Evolutionary conservation across 2,888 invertebrate genomes (phyloP).

Genomic region (Apomyelois bistriatella): DNA sequence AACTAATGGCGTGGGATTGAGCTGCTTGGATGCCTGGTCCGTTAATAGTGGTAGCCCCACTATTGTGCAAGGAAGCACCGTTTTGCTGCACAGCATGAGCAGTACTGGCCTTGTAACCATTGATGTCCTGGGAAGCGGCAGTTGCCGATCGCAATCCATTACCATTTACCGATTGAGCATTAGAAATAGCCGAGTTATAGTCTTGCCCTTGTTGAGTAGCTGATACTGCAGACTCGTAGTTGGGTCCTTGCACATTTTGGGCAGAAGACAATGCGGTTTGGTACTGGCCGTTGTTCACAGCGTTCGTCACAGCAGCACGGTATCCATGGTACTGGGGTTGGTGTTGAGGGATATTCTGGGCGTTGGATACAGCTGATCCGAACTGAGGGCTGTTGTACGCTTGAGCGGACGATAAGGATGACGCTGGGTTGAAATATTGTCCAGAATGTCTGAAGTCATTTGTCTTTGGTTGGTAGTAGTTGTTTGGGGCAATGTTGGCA

Average conservation of each 20-base stretch:
- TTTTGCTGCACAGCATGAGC: conserved; percentile 52
- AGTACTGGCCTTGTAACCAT: conserved; percentile 45
- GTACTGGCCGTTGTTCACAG: conserved; percentile 2
- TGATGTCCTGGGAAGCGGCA: conserved; percentile 49
- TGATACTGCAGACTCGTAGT: conserved; percentile 35
- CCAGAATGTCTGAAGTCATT: neutral
- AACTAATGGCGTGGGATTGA: conserved; percentile 56
- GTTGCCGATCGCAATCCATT: conserved; percentile 40
- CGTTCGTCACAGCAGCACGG: neutral
- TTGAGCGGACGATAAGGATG: neutral
- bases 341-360: conserved; percentile 1
- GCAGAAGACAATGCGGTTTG: conserved; percentile 12
- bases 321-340: conserved; percentile 2
- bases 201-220: conserved; percentile 39
- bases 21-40: conserved; percentile 55
- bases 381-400: conserved; percentile 3
- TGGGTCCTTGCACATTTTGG: conserved; percentile 33
- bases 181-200: conserved; percentile 37
- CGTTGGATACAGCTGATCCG: conserved; percentile 32
- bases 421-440: neutral
- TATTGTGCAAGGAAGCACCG: conserved; percentile 41
- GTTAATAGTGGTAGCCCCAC: conserved; percentile 52
- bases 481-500: conserved; percentile 26
- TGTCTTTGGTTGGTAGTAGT: conserved; percentile 24
- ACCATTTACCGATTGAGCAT: conserved; percentile 39